phyloP scores from a whole-genome alignment of 2,888 invertebrate genomes.

The Pseudococcus jackbeardsleyi region DNA sequence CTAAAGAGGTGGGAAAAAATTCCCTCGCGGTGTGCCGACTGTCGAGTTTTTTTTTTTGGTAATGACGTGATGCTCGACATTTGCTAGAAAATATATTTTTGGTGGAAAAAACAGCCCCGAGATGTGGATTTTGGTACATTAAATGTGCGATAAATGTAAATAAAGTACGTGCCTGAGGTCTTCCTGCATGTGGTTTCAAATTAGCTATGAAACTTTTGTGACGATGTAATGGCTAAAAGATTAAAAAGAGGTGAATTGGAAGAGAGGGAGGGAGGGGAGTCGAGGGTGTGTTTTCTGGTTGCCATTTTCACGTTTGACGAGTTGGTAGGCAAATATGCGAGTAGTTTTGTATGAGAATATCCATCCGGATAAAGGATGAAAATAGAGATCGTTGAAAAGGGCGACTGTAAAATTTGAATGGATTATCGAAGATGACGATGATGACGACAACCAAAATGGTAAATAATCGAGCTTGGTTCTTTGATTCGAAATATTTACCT shows the following conservation, averaged over 20 bases:
- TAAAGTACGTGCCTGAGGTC: not conserved
- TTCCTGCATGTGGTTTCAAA: not conserved
- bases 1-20: not conserved
- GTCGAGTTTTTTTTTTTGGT: not conserved
- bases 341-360: not conserved
- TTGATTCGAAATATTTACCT: not conserved
- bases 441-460: not conserved
- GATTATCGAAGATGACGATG: not conserved
- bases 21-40: not conserved
- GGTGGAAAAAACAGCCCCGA: not conserved
- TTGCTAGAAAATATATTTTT: not conserved
- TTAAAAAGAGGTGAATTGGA: not conserved
- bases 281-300: not conserved
- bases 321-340: not conserved
- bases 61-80: not conserved
- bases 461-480: not conserved
- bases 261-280: not conserved
- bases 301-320: not conserved
- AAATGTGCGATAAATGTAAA: not conserved
- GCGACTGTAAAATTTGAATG: not conserved
- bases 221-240: not conserved
- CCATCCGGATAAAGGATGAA: not conserved
- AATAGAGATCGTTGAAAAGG: not conserved
- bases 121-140: not conserved
- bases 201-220: not conserved